Conservation (phyloP, 2,113 vertebrate species). For the Microcebus murinus region DNA sequence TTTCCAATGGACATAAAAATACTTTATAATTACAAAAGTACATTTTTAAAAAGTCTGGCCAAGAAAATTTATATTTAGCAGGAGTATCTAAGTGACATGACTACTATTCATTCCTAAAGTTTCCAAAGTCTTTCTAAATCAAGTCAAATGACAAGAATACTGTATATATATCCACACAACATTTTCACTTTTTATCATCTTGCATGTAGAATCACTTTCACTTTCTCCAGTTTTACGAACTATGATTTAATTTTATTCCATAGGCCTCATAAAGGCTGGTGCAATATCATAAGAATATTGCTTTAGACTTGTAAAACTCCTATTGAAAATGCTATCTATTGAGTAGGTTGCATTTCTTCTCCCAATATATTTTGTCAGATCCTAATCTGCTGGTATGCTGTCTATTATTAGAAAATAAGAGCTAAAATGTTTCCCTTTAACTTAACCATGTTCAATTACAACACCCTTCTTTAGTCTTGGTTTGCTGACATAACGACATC, state of each 20-base stretch:
- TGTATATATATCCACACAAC: neutral
- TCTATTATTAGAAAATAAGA: constrained; percentile 52
- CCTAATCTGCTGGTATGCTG: neutral
- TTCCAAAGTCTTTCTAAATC: constrained; percentile 19
- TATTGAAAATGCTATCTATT: constrained; percentile 28
- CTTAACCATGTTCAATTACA: constrained; percentile 26
- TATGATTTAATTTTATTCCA: constrained; percentile 40
- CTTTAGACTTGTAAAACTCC: constrained; percentile 11
- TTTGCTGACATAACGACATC: constrained; percentile 57
- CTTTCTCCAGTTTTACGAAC: neutral
- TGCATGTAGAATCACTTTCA: neutral
- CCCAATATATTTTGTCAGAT: neutral
- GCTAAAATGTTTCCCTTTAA: constrained; percentile 54
- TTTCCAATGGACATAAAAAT: neutral
- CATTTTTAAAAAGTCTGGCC: neutral
- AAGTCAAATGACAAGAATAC: neutral
- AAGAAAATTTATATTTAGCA: constrained; percentile 1
- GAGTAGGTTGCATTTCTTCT: neutral
- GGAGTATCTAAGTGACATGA: neutral
- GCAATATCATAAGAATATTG: constrained; percentile 14
- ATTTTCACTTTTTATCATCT: constrained; percentile 11
- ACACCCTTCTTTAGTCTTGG: constrained; percentile 40
- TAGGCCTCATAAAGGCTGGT: neutral
- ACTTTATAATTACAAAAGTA: constrained; percentile 26
- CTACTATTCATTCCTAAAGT: neutral